Percentiles rank a stretch among this genome's conserved stretches.
Evolutionary conservation across 2,113 vertebrate genomes (phyloP).

Genomic region (Macrotus californicus): DNA sequence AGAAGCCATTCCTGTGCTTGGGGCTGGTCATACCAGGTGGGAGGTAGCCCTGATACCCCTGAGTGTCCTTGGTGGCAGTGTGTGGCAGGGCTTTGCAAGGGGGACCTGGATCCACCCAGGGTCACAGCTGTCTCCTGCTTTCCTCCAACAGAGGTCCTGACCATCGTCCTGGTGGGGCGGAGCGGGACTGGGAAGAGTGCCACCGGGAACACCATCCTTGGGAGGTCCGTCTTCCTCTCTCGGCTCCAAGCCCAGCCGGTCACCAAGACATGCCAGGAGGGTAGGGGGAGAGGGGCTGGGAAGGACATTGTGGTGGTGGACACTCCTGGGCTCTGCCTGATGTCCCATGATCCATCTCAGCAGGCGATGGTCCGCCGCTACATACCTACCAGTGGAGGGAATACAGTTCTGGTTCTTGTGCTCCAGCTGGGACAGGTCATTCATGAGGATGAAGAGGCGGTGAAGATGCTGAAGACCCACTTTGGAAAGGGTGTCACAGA

Average conservation of each 20-base stretch:
- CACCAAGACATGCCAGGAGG: background rate
- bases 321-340: background rate
- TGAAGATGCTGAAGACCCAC: background rate
- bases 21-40: background rate
- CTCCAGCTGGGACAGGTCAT: conserved; percentile 21
- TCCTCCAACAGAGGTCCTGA: conserved; percentile 10
- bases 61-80: background rate
- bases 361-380: accelerated
- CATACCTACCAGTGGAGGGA: background rate
- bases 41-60: background rate
- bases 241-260: background rate
- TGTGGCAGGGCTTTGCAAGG: background rate
- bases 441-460: accelerated
- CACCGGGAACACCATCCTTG: conserved; percentile 28
- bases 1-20: background rate
- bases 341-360: accelerated
- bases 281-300: accelerated
- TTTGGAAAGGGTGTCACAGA: background rate
- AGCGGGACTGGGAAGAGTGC: conserved; percentile 37
- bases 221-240: accelerated
- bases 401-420: conserved; percentile 40
- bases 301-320: conserved; percentile 34
- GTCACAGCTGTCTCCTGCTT: background rate
- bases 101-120: background rate
- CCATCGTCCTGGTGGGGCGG: conserved; percentile 5